These are phyloP conservation scores for Chaetops frenatus DNA, from an alignment of 2,113 vertebrate genomes.

Conservation along the genomic window DNA sequence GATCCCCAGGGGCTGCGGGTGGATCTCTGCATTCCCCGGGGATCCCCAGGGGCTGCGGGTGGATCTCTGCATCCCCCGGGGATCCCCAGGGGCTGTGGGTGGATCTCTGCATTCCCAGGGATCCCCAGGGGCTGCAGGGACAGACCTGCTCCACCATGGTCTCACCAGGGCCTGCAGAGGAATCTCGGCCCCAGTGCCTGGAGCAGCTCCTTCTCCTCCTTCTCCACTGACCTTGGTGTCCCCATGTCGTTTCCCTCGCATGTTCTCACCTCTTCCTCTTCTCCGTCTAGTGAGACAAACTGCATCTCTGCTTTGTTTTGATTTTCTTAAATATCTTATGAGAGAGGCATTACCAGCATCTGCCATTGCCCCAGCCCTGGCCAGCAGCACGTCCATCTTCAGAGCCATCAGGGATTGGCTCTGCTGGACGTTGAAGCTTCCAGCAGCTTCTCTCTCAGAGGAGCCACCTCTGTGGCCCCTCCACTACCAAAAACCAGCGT, in stretches of 20 bases:
- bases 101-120: background rate
- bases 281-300: background rate
- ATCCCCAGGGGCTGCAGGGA: background rate
- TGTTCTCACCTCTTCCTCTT: background rate
- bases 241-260: background rate
- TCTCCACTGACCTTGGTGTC: background rate
- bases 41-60: background rate
- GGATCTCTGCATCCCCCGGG: background rate
- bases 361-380: background rate
- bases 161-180: background rate
- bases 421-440: background rate
- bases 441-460: background rate
- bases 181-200: accelerated
- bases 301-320: background rate
- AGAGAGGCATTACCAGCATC: accelerated
- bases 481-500: background rate
- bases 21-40: background rate
- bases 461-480: too few species aligned
- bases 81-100: background rate
- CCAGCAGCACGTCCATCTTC: background rate
- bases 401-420: too few species aligned
- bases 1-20: background rate
- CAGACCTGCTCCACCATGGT: background rate
- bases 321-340: background rate
- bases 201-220: background rate